Evolutionary conservation across 2,797 vertebrate genomes (phyloP).

Genomic region (Cuniculus paca): DNA sequence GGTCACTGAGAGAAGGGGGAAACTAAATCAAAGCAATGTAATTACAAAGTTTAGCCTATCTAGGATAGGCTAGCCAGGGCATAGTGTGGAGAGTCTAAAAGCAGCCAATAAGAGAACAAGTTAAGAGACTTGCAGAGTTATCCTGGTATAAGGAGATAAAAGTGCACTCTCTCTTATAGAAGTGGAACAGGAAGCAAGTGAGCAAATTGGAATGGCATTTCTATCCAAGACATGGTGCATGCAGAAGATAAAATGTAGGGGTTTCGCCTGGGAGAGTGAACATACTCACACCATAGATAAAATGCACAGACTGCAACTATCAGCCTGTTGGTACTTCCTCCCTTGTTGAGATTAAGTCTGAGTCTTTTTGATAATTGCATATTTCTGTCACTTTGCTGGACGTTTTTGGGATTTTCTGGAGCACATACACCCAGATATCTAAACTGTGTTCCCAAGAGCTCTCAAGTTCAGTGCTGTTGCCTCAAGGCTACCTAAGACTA

Average conservation of each 20-base stretch:
- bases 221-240: constrained; percentile 7
- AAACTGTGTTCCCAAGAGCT: background rate
- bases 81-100: constrained; percentile 16
- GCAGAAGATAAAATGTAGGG: constrained; percentile 22
- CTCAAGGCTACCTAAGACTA: background rate
- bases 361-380: background rate
- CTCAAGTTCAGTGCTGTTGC: background rate
- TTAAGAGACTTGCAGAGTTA: constrained; percentile 51
- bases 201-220: constrained; percentile 64
- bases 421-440: background rate
- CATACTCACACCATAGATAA: background rate
- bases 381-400: constrained; percentile 44
- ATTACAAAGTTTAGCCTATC: constrained; percentile 63
- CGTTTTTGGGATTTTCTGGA: background rate
- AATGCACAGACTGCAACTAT: background rate
- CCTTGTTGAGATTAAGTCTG: background rate
- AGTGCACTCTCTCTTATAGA: background rate
- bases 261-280: constrained; percentile 18
- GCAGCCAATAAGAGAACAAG: background rate
- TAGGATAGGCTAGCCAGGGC: background rate
- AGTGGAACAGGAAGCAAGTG: background rate
- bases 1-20: constrained; percentile 52
- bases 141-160: constrained; percentile 64
- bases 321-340: background rate
- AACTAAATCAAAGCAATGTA: constrained; percentile 51